Conservation (phyloP, 1,140 invertebrate genomes). For the Dryas iulia region DNA sequence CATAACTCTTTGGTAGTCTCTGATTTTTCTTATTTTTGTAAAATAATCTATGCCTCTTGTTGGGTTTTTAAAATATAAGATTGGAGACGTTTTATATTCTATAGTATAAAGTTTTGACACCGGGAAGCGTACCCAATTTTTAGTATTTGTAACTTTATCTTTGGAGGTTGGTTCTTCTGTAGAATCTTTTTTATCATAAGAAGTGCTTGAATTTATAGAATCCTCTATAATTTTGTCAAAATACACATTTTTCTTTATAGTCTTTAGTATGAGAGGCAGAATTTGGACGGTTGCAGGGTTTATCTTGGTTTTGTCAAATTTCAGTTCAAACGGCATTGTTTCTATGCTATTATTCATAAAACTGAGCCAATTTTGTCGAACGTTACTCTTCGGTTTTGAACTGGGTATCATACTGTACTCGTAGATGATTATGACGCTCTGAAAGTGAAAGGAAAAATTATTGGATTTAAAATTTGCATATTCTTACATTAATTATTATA, state of each 20-base stretch:
- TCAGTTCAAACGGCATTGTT: slow-evolving; percentile 39
- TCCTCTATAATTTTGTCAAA: slow-evolving; percentile 49
- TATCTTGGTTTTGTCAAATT: slow-evolving; percentile 44
- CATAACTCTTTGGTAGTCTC: slow-evolving; percentile 56
- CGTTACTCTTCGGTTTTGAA: slow-evolving; percentile 12
- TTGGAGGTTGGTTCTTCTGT: slow-evolving; percentile 40
- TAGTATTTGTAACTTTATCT: slow-evolving; percentile 47
- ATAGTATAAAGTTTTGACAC: slow-evolving; percentile 48
- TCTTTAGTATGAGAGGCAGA: slow-evolving; percentile 56
- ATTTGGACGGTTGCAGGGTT: slow-evolving; percentile 52
- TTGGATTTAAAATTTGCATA: background rate
- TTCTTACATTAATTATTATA: background rate
- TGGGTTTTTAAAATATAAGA: slow-evolving; percentile 49
- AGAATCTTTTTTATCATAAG: slow-evolving; percentile 32
- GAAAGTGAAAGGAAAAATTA: slow-evolving; percentile 41
- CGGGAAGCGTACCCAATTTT: slow-evolving; percentile 53
- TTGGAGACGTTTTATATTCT: slow-evolving; percentile 58
- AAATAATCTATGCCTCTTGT: slow-evolving; percentile 49
- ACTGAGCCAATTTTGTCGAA: slow-evolving; percentile 45
- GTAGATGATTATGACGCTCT: slow-evolving; percentile 57
- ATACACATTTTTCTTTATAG: slow-evolving; percentile 50
- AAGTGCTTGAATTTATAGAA: slow-evolving; percentile 37
- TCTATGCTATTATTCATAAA: slow-evolving; percentile 50
- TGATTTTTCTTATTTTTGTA: slow-evolving; percentile 56
- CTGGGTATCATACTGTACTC: slow-evolving; percentile 47